Base-by-base conservation (phyloP, 1,140 invertebrate genomes). In the Drosophila bifasciata region DNA sequence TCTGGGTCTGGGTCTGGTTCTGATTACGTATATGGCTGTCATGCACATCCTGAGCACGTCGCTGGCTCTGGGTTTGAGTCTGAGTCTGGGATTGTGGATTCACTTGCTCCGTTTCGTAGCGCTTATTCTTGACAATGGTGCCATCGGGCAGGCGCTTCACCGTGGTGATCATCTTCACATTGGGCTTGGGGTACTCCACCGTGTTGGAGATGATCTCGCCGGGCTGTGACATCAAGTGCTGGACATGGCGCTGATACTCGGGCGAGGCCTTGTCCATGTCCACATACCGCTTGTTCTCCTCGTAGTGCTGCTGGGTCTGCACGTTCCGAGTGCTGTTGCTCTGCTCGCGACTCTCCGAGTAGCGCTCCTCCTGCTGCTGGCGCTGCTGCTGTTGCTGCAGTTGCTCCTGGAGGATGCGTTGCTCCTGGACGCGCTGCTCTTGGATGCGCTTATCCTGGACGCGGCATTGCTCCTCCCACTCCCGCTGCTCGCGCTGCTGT, bases 141-240 rank as follows among this genome's bases (percentile, higher is more conserved):
- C 94, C 94, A 78, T 95, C 94, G 11, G 94, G 93, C n/a, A 95
- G 85, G 23, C 93, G 92, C 72, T 94, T 93, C 1, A 94, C 94
- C 66, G 94, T 94, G 19, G 93, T 93, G 11, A 93, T 93, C 62
- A 94, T 92, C 90, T 93, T 94, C 5, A 94, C 94, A 77, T 94
- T 94, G 7, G 93, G 92, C 76, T 94, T 93, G 7, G 93, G 93
- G 79, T 94, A 93, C 53, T 93, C 93, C n/a, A 94, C 91, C 76
- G 93, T 93, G 41, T 93, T 92, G 13, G 93, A 93, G 36, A 93
- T 91, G 17, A 94, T 83, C 49, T 90, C 88, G n/a, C 91, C 91
- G 2, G 91, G 88, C 50, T 91, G 88, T 5, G 76, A 32, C 86
- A 90, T 91, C 8, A 91, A 39, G 39, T 90, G 66, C 51, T 91